Percentiles rank a stretch among this genome's conserved stretches.
Evolutionary conservation across 2,888 invertebrate species (phyloP).

Genomic region (Nephrotoma guestfalica): DNA sequence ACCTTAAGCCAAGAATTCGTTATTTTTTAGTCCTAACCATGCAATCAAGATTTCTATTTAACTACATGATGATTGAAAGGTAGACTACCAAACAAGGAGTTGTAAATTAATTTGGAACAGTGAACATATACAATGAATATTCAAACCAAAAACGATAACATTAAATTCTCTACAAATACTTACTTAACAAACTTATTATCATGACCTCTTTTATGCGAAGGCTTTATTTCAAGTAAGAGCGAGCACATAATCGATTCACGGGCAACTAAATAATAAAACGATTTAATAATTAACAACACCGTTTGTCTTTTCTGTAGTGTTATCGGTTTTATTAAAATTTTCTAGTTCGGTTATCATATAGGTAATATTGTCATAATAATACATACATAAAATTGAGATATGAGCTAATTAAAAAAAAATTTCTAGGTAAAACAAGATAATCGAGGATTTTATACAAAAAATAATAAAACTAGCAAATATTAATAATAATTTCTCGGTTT

Average conservation of each 20-base stretch:
- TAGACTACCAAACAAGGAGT: no score
- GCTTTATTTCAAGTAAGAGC: not conserved
- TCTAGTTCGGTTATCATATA: not conserved
- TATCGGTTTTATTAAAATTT: not conserved
- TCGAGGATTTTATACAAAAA: not conserved
- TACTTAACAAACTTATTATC: not conserved
- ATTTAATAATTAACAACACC: not conserved
- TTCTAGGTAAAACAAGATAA: not conserved
- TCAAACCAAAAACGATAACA: no score
- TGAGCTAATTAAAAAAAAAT: not conserved
- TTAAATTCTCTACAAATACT: no score
- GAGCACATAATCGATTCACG: not conserved
- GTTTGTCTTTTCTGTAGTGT: not conserved
- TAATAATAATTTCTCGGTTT: not conserved
- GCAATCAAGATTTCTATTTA: no score
- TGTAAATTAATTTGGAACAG: no score
- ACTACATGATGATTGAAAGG: no score
- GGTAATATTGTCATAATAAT: not conserved
- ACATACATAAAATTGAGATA: not conserved
- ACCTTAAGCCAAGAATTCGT: no score
- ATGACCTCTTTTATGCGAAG: not conserved
- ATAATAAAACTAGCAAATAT: not conserved
- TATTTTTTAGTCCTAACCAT: no score
- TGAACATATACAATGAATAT: no score
- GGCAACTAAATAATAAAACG: not conserved